phyloP scores from a whole-genome alignment of 2,113 vertebrate species.

The Phocoena sinus region DNA sequence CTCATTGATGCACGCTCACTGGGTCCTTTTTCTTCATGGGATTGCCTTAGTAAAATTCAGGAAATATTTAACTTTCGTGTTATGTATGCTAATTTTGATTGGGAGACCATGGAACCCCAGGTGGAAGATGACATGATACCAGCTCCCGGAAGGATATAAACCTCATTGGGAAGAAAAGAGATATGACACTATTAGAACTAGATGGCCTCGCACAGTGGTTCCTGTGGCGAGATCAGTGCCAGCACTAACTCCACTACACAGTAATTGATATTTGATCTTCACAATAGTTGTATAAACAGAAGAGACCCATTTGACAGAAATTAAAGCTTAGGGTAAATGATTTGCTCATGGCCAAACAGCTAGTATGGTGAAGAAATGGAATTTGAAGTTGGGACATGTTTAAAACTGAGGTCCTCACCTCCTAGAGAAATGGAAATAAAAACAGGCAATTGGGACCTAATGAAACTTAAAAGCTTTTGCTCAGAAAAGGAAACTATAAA shows the following conservation, averaged over 20 bases:
- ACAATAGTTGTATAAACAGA: background rate
- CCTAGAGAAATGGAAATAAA: too few species aligned
- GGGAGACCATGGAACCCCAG: background rate
- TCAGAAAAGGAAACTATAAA: too few species aligned
- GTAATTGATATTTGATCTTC: background rate
- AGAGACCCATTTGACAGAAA: background rate
- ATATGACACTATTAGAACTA: background rate
- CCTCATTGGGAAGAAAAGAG: background rate
- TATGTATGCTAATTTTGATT: background rate
- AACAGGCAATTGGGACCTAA: too few species aligned
- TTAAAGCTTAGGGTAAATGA: background rate
- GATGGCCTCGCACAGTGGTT: background rate
- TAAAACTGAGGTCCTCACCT: background rate
- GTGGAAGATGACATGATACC: background rate
- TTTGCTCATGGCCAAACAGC: background rate
- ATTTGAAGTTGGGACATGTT: background rate
- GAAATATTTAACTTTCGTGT: background rate
- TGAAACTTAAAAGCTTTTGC: too few species aligned
- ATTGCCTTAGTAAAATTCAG: background rate
- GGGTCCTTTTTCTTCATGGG: background rate
- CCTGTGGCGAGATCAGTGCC: background rate
- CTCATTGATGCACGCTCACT: background rate
- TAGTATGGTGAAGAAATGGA: background rate
- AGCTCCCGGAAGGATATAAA: background rate
- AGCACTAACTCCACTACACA: background rate